These are phyloP conservation scores for Deladenus siricidicola DNA, from an alignment of 2,888 invertebrate genomes.

Conservation along the genomic window DNA sequence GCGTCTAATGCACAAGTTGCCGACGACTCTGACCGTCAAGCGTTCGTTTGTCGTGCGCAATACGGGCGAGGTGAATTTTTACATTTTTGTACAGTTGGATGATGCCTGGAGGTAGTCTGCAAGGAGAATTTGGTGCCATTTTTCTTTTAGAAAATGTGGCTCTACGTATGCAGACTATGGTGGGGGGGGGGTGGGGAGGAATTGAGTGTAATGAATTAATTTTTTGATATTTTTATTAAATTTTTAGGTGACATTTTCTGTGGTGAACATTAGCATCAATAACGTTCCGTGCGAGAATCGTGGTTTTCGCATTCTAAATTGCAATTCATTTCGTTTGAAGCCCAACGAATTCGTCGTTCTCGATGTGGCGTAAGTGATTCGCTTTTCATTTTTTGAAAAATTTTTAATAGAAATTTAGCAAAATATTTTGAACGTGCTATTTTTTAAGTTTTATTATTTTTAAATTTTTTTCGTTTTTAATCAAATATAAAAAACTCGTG, in stretches of 20 bases:
- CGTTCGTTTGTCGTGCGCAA: conserved; percentile 77
- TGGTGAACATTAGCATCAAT: conserved; percentile 57
- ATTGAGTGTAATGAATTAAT: too few relatives aligned
- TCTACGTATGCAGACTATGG: too few relatives aligned
- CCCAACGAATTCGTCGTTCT: conserved; percentile 70
- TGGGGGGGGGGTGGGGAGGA: too few relatives aligned
- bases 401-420: too few relatives aligned
- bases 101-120: too few relatives aligned
- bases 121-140: too few relatives aligned
- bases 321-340: conserved; percentile 65
- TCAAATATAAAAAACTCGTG: too few relatives aligned
- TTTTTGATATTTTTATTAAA: too few relatives aligned
- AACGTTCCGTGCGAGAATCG: conserved; percentile 55
- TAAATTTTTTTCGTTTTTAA: background rate
- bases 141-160: too few relatives aligned
- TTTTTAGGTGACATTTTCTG: conserved; percentile 62
- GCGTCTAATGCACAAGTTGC: conserved; percentile 53
- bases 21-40: conserved; percentile 68
- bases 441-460: conserved; percentile 3
- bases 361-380: conserved; percentile 70
- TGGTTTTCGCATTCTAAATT: conserved; percentile 71
- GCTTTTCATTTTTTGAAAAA: background rate
- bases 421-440: too few relatives aligned
- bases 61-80: conserved; percentile 67
- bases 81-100: too few relatives aligned